Percentiles rank a stretch among this genome's conserved stretches.
Conservation (phyloP, 2,113 vertebrate species). For the Candoia aspera region DNA sequence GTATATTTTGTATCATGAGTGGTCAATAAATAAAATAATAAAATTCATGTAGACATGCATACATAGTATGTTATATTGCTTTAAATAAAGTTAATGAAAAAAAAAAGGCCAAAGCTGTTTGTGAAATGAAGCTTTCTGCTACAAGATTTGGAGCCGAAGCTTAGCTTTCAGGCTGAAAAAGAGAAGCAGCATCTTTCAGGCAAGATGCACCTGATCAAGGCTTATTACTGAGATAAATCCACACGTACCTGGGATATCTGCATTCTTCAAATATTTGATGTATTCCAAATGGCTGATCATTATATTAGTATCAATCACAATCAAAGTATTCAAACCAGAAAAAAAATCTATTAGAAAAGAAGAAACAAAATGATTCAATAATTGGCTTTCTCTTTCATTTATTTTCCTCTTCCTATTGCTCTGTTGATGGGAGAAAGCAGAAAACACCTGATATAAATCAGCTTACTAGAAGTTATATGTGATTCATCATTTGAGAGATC, state of each 20-base stretch:
- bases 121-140: background rate
- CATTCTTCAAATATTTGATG: constrained; percentile 80
- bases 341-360: constrained; percentile 64
- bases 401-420: background rate
- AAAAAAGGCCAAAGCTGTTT: background rate
- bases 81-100: background rate
- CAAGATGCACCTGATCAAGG: background rate
- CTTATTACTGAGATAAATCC: background rate
- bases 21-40: background rate
- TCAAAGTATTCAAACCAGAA: constrained; percentile 75
- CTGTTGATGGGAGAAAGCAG: background rate
- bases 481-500: constrained; percentile 80
- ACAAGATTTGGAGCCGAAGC: background rate
- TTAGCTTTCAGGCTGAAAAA: background rate
- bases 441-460: background rate
- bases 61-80: background rate
- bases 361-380: constrained; percentile 23
- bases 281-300: constrained; percentile 92
- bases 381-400: background rate
- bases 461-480: constrained; percentile 69
- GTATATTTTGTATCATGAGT: background rate
- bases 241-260: constrained; percentile 83
- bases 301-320: constrained; percentile 94
- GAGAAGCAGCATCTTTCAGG: background rate
- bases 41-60: background rate